phyloP scores from a whole-genome alignment of 2,113 vertebrate species.

The Marcusenius ussheri region DNA sequence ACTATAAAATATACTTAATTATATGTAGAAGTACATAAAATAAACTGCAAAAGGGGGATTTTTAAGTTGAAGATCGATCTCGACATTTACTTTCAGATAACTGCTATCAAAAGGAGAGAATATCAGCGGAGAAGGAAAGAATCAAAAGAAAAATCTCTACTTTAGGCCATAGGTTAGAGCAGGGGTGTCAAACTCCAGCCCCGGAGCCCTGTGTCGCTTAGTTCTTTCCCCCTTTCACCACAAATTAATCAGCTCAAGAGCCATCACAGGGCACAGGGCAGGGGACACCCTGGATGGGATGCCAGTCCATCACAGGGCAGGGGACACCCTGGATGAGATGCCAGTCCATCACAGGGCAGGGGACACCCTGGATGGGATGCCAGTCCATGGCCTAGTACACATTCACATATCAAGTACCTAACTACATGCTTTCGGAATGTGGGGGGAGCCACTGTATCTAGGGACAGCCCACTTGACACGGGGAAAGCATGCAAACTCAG shows the following conservation, averaged over 20 bases:
- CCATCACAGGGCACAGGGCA: too few relatives aligned
- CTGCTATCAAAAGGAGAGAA: background rate
- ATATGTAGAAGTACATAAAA: background rate
- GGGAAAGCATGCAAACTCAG: background rate
- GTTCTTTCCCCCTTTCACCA: too few relatives aligned
- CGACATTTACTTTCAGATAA: background rate
- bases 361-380: background rate
- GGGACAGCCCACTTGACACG: background rate
- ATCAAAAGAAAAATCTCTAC: background rate
- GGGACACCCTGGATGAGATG: background rate
- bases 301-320: background rate
- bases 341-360: too few relatives aligned
- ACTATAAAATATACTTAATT: background rate
- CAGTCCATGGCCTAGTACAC: background rate
- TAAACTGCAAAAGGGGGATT: background rate
- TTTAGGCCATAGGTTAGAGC: background rate
- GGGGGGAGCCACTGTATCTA: background rate
- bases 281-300: background rate
- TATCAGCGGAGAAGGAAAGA: background rate
- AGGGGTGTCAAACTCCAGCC: too few relatives aligned
- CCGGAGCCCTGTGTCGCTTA: too few relatives aligned
- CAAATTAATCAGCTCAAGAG: too few relatives aligned
- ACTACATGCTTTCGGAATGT: background rate
- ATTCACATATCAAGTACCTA: background rate
- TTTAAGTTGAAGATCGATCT: background rate